A percentile compares a stretch with the other conserved stretches of the same genome.
phyloP scores from a whole-genome alignment of 2,797 vertebrate species.

The Sebastes iracundus region DNA sequence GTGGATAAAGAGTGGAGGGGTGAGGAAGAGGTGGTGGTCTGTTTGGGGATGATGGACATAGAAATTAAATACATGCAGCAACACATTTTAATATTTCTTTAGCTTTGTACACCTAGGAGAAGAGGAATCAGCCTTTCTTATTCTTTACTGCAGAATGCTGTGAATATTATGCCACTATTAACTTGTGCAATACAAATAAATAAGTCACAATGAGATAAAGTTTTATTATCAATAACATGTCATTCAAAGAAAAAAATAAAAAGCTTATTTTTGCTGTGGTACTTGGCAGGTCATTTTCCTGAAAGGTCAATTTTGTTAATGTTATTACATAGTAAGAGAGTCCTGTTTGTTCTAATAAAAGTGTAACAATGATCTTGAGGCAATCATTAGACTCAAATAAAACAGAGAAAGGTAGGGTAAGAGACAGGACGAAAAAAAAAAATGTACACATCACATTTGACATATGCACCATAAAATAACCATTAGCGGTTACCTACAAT shows the following conservation, averaged over 20 bases:
- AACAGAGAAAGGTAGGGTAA: constrained; percentile 36
- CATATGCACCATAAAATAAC: constrained; percentile 86
- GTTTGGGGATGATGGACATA: constrained; percentile 9
- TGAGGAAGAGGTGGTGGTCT: constrained; percentile 33
- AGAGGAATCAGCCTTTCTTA: not conserved
- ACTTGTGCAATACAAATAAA: not conserved
- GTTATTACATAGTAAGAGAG: constrained; percentile 30
- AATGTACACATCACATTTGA: constrained; percentile 79
- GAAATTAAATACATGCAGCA: not conserved
- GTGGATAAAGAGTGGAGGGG: constrained; percentile 56
- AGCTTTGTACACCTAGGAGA: not conserved
- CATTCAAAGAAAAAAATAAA: not conserved
- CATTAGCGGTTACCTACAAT: constrained; percentile 86
- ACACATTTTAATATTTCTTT: not conserved
- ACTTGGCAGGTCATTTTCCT: constrained; percentile 28
- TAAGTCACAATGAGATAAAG: not conserved
- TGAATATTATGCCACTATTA: not conserved
- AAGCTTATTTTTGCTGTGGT: not conserved
- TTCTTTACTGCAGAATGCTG: not conserved
- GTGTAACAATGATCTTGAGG: constrained; percentile 36
- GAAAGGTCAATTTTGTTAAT: constrained; percentile 43
- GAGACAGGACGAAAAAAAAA: constrained; percentile 28
- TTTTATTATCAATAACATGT: constrained; percentile 31
- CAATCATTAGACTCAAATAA: constrained; percentile 59
- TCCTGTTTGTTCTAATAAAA: constrained; percentile 47